Percentiles rank a stretch among this genome's conserved stretches.
Evolutionary conservation across 1,140 invertebrate species (phyloP).

Genomic region (Samia ricini): DNA sequence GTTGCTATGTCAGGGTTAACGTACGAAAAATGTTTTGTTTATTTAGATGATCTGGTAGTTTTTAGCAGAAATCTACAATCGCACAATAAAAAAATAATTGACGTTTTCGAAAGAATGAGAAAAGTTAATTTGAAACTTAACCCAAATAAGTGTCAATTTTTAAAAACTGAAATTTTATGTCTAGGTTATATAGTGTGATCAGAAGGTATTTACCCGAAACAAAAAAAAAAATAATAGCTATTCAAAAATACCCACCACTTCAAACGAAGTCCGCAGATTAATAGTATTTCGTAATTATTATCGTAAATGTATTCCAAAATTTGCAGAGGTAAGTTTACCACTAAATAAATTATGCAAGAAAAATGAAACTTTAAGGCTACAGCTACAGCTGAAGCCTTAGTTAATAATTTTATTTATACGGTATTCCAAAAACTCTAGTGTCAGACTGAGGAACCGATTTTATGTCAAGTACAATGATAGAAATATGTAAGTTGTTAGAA

Average conservation of each 20-base stretch:
- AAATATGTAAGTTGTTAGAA: slow-evolving; percentile 15
- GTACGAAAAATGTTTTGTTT: neutral
- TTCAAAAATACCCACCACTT: neutral
- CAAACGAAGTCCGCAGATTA: neutral
- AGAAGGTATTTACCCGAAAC: neutral
- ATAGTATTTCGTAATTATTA: neutral
- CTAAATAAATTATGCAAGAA: neutral
- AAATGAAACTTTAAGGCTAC: neutral
- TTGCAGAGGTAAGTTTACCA: neutral
- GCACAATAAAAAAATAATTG: slow-evolving; percentile 2
- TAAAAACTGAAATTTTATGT: neutral
- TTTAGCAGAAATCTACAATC: neutral
- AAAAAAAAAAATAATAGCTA: neutral
- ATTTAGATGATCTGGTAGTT: slow-evolving; percentile 5
- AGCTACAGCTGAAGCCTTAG: slow-evolving; percentile 19
- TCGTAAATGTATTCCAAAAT: neutral
- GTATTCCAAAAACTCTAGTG: neutral
- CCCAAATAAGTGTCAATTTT: neutral
- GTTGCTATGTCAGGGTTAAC: neutral
- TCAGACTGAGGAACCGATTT: slow-evolving; percentile 21
- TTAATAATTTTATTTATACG: slow-evolving; percentile 28
- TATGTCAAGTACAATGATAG: slow-evolving; percentile 5
- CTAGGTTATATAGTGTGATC: neutral
- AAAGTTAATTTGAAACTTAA: slow-evolving; percentile 3
- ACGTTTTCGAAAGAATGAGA: neutral